Evolutionary conservation across 2,888 invertebrate genomes (phyloP).

Genomic region (Agrochola macilenta): DNA sequence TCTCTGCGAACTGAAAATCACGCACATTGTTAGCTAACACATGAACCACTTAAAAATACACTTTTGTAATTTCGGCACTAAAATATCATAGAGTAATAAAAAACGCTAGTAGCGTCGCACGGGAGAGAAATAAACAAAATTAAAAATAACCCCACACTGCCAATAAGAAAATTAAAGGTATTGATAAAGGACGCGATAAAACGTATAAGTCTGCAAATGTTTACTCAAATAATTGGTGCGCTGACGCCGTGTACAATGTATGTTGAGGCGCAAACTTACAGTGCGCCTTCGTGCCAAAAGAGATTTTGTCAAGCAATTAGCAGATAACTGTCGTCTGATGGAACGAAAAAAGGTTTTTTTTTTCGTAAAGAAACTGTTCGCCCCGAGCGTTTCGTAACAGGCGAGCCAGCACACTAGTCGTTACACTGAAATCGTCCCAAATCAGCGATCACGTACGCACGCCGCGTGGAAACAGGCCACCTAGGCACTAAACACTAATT

Average conservation of each 20-base stretch:
- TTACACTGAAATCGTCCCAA: conserved; percentile 83
- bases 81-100: conserved; percentile 77
- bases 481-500: conserved; percentile 74
- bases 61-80: conserved; percentile 69
- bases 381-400: conserved; percentile 84
- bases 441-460: conserved; percentile 76
- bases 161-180: conserved; percentile 72
- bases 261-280: conserved; percentile 73
- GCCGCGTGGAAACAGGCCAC: conserved; percentile 74
- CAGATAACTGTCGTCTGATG: conserved; percentile 83
- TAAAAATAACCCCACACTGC: conserved; percentile 60
- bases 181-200: conserved; percentile 73
- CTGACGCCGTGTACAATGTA: conserved; percentile 67
- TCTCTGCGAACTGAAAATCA: conserved; percentile 86
- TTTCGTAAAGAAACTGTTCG: conserved; percentile 80
- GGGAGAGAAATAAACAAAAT: conserved; percentile 54
- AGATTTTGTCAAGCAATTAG: conserved; percentile 84
- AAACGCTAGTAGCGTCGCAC: conserved; percentile 39
- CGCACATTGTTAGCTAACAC: conserved; percentile 76
- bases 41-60: conserved; percentile 72
- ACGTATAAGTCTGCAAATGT: conserved; percentile 74
- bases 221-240: conserved; percentile 78
- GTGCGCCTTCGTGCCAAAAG: conserved; percentile 79
- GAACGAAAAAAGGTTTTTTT: conserved; percentile 79
- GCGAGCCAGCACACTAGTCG: conserved; percentile 75